Evolutionary conservation across 37 sponge, comb jelly and placozoan genomes (phyloP), one percentile per base, ranked within the genome.

Genomic region (Geodia barretti): DNA sequence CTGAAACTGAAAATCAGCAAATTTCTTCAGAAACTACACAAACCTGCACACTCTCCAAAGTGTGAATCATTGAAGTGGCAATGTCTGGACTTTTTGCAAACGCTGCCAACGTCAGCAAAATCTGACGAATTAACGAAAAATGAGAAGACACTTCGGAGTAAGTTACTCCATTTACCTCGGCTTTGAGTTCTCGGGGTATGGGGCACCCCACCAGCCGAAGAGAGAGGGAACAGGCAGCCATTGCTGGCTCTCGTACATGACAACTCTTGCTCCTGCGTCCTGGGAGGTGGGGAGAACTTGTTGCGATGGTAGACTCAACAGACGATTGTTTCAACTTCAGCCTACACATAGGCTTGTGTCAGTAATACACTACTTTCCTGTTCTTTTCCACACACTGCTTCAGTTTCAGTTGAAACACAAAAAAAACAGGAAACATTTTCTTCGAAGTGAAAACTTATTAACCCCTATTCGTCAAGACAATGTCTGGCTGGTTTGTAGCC

Each of bases 1-100:
- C n/a, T n/a, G n/a, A n/a, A n/a, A n/a, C n/a, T n/a, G n/a, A n/a
- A n/a, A n/a, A n/a, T n/a, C n/a, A n/a, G n/a, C n/a, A n/a, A n/a
- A n/a, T n/a, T n/a, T n/a, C n/a, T n/a, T n/a, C n/a, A n/a, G 20
- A 61, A 25, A 32, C 30, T 35, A 34, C 9, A 26, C 60, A 75
- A 20, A 89, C 86, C 79, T 89, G 89, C n/a, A 82, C 66, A n/a
- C 39, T 42, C 68, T 96, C 95, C 61, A 98, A 76, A 0, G 78
- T 79, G 34, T 73, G 77, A 95, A 97, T 96, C 87, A 96, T 85
- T 4, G 74, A 74, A 2, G 74, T 39, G 21, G 95, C 97, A 40
- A 98, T 78, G 63, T 97, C 97, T 0, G 91, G 95, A 19, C 93
- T 82, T 59, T 41, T 68, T 23, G 97, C 95, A 82, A 99, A 92